Percentiles rank a stretch among this genome's conserved stretches.
Conservation (phyloP, 2,888 invertebrate species). For the Pterostichus niger region DNA sequence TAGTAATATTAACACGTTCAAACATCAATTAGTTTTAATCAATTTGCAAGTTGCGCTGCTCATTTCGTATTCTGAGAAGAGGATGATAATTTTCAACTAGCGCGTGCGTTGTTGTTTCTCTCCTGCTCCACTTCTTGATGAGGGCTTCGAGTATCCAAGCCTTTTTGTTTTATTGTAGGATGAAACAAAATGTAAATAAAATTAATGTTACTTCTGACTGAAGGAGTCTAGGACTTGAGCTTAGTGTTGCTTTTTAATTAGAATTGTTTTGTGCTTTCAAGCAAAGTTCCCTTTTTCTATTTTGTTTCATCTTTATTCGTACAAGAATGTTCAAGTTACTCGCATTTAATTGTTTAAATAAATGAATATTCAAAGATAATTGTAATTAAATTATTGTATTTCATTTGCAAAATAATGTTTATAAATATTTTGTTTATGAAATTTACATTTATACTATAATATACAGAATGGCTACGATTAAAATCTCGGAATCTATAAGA, state of each 20-base stretch:
- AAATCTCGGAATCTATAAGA: too few species aligned
- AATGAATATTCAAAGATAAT: too few species aligned
- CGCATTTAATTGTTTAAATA: too few species aligned
- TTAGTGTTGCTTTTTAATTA: constrained; percentile 48
- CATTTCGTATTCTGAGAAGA: constrained; percentile 30
- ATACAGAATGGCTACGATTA: too few species aligned
- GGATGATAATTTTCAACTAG: constrained; percentile 41
- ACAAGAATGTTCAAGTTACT: not conserved
- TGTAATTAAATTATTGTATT: too few species aligned
- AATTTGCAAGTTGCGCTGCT: constrained; percentile 49
- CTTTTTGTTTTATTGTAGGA: constrained; percentile 42
- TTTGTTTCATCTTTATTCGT: constrained; percentile 15
- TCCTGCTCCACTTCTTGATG: constrained; percentile 19
- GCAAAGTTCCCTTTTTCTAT: constrained; percentile 8
- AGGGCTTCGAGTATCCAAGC: constrained; percentile 31
- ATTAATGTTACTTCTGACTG: constrained; percentile 44
- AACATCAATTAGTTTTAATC: constrained; percentile 64
- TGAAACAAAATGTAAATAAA: constrained; percentile 41
- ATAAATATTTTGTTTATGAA: too few species aligned
- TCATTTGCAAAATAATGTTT: too few species aligned
- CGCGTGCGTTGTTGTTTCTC: constrained; percentile 36
- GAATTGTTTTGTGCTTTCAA: constrained; percentile 37
- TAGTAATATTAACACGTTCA: constrained; percentile 64
- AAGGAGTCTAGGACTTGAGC: not conserved
- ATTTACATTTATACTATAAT: too few species aligned